Conservation (phyloP, 2,113 vertebrate genomes). For the Neoarius graeffei region DNA sequence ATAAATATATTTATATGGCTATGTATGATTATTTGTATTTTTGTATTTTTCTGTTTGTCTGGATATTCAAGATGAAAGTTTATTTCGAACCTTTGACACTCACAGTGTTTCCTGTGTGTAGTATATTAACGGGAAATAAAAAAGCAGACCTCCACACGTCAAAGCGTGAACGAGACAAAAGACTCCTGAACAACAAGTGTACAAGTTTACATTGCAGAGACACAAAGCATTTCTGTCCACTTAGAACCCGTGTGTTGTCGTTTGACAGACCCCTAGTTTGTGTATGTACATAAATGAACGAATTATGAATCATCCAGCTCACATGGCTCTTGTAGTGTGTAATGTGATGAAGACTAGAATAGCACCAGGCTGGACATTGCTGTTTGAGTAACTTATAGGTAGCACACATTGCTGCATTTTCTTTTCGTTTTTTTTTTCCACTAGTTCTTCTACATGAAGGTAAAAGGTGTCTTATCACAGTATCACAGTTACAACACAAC, state of each 20-base stretch:
- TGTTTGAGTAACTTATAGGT: conserved; percentile 74
- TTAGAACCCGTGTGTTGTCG: conserved; percentile 26
- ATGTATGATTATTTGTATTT: conserved; percentile 83
- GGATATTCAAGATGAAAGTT: not conserved
- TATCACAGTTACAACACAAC: conserved; percentile 62
- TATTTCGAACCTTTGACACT: conserved; percentile 41
- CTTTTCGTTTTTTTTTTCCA: conserved; percentile 50
- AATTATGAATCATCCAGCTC: conserved; percentile 51
- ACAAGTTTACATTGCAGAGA: conserved; percentile 31
- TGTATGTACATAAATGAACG: conserved; percentile 46
- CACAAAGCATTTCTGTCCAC: conserved; percentile 31
- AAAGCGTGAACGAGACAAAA: not conserved
- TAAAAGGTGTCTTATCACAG: conserved; percentile 56
- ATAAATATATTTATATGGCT: conserved; percentile 84
- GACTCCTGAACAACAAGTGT: conserved; percentile 18
- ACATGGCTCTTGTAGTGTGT: conserved; percentile 62
- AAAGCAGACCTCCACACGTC: conserved; percentile 14
- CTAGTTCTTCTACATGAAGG: conserved; percentile 63
- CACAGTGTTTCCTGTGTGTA: conserved; percentile 65
- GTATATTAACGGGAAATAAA: conserved; percentile 31
- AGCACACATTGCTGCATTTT: conserved; percentile 77
- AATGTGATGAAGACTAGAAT: conserved; percentile 66
- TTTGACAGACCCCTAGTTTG: conserved; percentile 27
- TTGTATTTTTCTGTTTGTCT: conserved; percentile 74
- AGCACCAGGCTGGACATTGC: conserved; percentile 68